Percentiles rank a stretch among this genome's conserved stretches.
phyloP scores from a whole-genome alignment of 2,797 vertebrate species.

The Sylvilagus floridanus region DNA sequence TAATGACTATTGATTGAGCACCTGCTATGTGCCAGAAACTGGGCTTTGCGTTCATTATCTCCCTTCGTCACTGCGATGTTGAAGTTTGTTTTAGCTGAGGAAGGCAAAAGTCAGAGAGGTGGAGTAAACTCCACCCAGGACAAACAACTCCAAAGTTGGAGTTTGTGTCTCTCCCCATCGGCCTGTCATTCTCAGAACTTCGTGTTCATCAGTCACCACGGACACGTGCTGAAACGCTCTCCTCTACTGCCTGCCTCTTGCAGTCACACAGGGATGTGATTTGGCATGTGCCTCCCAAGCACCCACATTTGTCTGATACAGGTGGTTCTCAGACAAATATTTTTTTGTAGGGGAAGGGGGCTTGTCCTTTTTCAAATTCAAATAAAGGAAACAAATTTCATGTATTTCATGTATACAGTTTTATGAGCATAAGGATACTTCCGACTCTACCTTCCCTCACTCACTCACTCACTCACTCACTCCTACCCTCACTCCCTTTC shows the following conservation, averaged over 20 bases:
- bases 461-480: too few relatives aligned
- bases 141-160: not conserved
- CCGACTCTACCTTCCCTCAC: too few relatives aligned
- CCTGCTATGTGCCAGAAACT: not conserved
- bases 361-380: too few relatives aligned
- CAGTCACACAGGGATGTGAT: not conserved
- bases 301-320: not conserved
- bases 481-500: too few relatives aligned
- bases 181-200: not conserved
- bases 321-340: not conserved
- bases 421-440: too few relatives aligned
- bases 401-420: too few relatives aligned
- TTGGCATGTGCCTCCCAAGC: not conserved
- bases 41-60: not conserved
- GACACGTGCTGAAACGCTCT: rapidly evolving
- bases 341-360: too few relatives aligned
- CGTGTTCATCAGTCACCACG: rapidly evolving
- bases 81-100: not conserved
- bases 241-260: not conserved
- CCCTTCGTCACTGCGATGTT: not conserved
- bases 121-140: not conserved
- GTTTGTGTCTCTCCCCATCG: not conserved
- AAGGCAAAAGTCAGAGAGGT: not conserved
- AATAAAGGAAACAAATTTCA: too few relatives aligned
- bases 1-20: not conserved